phyloP scores from a whole-genome alignment of 2,797 vertebrate species.

The Chelonia mydas region DNA sequence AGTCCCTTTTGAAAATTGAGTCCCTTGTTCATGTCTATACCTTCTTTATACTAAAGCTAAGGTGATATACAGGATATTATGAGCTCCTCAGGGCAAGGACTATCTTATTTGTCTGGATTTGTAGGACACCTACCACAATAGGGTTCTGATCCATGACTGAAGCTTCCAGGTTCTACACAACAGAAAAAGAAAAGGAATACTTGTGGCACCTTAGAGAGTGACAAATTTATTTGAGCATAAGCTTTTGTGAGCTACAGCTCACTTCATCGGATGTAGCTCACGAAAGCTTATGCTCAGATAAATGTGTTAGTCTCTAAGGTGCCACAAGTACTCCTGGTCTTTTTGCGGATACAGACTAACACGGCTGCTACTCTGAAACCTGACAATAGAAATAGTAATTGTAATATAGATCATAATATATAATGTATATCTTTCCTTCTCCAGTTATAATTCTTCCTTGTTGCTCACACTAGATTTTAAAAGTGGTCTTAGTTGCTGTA shows the following conservation, averaged over 20 bases:
- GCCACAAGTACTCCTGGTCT: no score
- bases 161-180: not conserved
- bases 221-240: no score
- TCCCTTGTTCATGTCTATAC: not conserved
- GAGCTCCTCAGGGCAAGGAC: not conserved
- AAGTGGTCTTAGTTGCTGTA: not conserved
- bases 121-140: not conserved
- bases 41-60: fast-evolving
- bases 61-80: fast-evolving
- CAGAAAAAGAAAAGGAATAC: not conserved
- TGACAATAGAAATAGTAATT: not conserved
- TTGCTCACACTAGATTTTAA: not conserved
- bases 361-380: no score
- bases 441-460: no score
- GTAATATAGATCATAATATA: not conserved
- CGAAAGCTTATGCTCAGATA: no score
- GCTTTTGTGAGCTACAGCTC: no score
- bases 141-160: not conserved
- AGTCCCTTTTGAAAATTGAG: not conserved
- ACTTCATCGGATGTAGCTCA: no score
- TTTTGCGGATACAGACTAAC: no score
- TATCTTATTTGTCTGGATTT: not conserved
- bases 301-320: no score
- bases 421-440: not conserved
- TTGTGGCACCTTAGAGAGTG: no score